Evolutionary conservation across 2,888 invertebrate species (phyloP), one percentile per base, ranked within the genome.

Genomic region (Chrysodeixis includens): DNA sequence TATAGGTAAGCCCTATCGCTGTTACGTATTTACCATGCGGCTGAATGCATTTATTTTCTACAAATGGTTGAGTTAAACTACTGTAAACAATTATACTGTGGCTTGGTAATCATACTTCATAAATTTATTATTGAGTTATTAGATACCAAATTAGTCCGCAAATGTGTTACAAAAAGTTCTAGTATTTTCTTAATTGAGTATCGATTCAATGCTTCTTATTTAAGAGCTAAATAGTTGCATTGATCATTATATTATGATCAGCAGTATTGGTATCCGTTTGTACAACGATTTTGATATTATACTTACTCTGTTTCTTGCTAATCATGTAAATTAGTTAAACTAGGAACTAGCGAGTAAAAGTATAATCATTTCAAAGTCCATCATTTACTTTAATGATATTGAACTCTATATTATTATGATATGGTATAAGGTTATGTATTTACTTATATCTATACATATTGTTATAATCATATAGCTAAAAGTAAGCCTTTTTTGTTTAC

Each of bases 21-120:
- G n/a, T n/a, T n/a, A n/a, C n/a, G n/a, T n/a, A n/a, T n/a, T n/a
- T n/a, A n/a, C n/a, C n/a, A n/a, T n/a, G n/a, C n/a, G n/a, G n/a
- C n/a, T n/a, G n/a, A n/a, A n/a, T n/a, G n/a, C n/a, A n/a, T n/a
- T n/a, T n/a, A n/a, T n/a, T n/a, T n/a, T n/a, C n/a, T n/a, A n/a
- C n/a, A n/a, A n/a, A n/a, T n/a, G n/a, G n/a, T n/a, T n/a, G n/a
- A n/a, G n/a, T n/a, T n/a, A n/a, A n/a, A n/a, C n/a, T n/a, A n/a
- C n/a, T n/a, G n/a, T n/a, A n/a, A n/a, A n/a, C n/a, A n/a, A n/a
- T n/a, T n/a, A n/a, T n/a, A n/a, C n/a, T n/a, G n/a, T n/a, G n/a
- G n/a, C n/a, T n/a, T 32, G 18, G 55, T 69, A 58, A 64, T 69
- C 57, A 46, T 35, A 22, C 56, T 60, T 53, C 49, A n/a, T n/a